These are phyloP conservation scores for Crossocerus cetratus DNA, from an alignment of 2,888 invertebrate species.

Conservation along the genomic window DNA sequence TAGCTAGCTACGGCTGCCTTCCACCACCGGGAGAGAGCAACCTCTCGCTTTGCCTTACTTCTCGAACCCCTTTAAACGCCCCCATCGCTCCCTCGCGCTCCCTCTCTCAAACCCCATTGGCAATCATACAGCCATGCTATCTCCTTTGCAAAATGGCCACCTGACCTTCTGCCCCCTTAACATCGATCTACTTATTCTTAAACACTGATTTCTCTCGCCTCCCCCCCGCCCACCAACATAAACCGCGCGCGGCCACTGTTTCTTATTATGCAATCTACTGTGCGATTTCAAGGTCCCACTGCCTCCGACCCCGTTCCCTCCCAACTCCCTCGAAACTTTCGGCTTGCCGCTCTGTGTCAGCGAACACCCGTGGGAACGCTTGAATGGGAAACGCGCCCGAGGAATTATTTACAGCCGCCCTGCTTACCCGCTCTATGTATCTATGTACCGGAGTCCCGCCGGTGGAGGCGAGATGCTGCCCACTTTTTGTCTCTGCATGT, in stretches of 20 bases:
- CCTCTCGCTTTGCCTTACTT: slow-evolving; percentile 47
- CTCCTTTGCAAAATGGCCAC: slow-evolving; percentile 69
- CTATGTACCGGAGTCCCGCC: no score
- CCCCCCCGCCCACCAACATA: not conserved
- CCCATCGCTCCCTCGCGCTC: slow-evolving; percentile 49
- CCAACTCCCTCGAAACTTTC: not conserved
- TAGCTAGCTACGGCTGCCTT: slow-evolving; percentile 44
- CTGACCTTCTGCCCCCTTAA: slow-evolving; percentile 55
- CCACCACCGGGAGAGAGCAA: not conserved
- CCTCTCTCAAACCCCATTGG: slow-evolving; percentile 62
- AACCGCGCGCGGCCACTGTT: no score
- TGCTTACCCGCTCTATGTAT: no score
- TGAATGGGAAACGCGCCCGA: no score
- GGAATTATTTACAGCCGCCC: no score
- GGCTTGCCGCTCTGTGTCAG: not conserved
- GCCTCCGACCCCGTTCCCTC: not conserved
- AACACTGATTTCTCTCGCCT: not conserved
- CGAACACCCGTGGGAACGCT: no score
- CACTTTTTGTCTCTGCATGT: no score
- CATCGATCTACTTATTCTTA: slow-evolving; percentile 17
- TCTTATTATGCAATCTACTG: no score
- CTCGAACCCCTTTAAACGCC: slow-evolving; percentile 53
- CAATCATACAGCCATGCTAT: slow-evolving; percentile 67
- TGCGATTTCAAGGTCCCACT: not conserved
- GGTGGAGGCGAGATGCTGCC: no score